Evolutionary conservation across 2,888 invertebrate species (phyloP).

Genomic region (Netelia virgata): DNA sequence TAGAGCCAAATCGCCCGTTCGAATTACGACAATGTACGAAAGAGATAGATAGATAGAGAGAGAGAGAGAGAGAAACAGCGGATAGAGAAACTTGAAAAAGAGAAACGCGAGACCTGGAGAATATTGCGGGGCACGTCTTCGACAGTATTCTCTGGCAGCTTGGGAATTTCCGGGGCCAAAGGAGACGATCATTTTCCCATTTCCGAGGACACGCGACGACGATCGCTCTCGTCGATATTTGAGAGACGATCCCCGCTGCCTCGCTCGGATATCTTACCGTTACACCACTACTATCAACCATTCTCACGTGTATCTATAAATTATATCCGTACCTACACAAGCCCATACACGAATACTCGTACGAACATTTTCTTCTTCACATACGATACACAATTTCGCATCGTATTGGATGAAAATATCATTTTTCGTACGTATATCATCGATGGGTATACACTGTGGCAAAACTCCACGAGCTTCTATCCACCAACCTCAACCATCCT

Average conservation of each 20-base stretch:
- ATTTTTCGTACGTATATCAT: conserved; percentile 17
- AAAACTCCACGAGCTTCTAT: not conserved
- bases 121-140: not conserved
- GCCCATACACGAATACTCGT: not conserved
- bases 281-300: not conserved
- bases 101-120: not conserved
- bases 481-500: not conserved
- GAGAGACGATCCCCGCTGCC: not conserved
- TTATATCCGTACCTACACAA: not conserved
- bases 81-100: not conserved
- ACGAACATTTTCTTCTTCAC: not conserved
- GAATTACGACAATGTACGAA: not conserved
- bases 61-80: not conserved
- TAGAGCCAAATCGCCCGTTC: not conserved
- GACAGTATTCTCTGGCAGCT: conserved; percentile 15
- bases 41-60: not conserved
- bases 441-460: not conserved
- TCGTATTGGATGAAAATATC: conserved; percentile 13
- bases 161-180: conserved; percentile 14
- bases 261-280: conserved; percentile 17
- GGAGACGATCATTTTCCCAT: conserved; percentile 36
- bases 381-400: not conserved
- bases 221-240: conserved; percentile 1
- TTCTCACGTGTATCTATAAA: conserved; percentile 1
- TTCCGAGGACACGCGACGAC: conserved; percentile 17